These are phyloP conservation scores for Acrocephalus arundinaceus DNA, from an alignment of 2,113 vertebrate genomes.

Conservation along the genomic window DNA sequence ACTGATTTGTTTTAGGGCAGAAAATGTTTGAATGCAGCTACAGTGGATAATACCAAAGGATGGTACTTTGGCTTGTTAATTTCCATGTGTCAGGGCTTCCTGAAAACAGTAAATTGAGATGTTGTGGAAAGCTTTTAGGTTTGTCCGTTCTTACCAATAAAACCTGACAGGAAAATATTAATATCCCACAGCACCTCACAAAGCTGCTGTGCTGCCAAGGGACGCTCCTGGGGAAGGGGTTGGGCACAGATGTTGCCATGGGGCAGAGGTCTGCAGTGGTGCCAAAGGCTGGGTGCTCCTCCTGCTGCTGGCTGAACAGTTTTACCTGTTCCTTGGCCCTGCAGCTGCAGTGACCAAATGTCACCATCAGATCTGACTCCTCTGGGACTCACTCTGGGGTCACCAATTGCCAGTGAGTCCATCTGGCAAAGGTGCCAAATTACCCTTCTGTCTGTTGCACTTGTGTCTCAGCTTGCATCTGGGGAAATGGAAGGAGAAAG, in stretches of 20 bases:
- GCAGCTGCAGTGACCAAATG: neutral
- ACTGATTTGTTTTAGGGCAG: neutral
- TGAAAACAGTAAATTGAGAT: neutral
- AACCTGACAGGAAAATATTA: neutral
- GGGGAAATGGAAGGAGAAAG: neutral
- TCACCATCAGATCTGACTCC: neutral
- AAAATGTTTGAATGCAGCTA: neutral
- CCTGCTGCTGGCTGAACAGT: accelerated
- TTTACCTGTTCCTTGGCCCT: neutral
- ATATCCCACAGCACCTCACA: accelerated
- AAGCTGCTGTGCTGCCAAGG: accelerated
- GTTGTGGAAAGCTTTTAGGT: neutral
- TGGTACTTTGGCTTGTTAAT: neutral
- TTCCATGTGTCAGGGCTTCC: neutral
- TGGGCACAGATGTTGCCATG: neutral
- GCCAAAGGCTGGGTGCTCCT: neutral
- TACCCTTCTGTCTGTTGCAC: neutral
- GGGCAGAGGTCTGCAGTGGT: neutral
- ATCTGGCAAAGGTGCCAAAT: neutral
- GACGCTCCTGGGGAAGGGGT: neutral
- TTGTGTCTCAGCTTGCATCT: neutral
- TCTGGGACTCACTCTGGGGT: neutral
- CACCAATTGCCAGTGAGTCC: neutral
- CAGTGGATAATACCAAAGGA: neutral
- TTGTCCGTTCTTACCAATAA: neutral